Evolutionary conservation across 2,888 invertebrate genomes (phyloP).

Genomic region (Melipona beecheii): DNA sequence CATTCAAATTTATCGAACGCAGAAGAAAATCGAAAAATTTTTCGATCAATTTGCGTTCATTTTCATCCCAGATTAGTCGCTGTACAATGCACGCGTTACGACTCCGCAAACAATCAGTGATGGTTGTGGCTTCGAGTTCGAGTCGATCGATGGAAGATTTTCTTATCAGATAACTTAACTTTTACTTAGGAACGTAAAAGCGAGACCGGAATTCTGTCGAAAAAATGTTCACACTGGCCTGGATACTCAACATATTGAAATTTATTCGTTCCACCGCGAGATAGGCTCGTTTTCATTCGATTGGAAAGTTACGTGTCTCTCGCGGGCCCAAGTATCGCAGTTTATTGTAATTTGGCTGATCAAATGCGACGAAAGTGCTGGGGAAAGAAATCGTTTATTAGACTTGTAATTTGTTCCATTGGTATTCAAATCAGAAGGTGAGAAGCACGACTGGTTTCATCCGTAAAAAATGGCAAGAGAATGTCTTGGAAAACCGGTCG

Average conservation of each 20-base stretch:
- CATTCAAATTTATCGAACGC: not conserved
- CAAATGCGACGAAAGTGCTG: slow-evolving; percentile 2
- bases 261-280: slow-evolving; percentile 27
- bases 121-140: not conserved
- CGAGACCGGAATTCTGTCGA: slow-evolving; percentile 31
- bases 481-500: slow-evolving; percentile 40
- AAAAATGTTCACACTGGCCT: slow-evolving; percentile 3
- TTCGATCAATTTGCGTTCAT: not conserved
- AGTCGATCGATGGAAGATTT: not conserved
- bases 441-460: slow-evolving; percentile 45
- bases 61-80: not conserved
- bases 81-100: not conserved
- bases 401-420: not conserved
- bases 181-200: slow-evolving; percentile 49
- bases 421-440: slow-evolving; percentile 43
- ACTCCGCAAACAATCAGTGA: not conserved
- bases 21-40: not conserved
- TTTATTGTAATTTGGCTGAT: slow-evolving; percentile 23
- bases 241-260: slow-evolving; percentile 27
- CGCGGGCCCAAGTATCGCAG: slow-evolving; percentile 28
- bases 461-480: slow-evolving; percentile 14
- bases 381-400: slow-evolving; percentile 52
- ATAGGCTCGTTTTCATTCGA: slow-evolving; percentile 15
- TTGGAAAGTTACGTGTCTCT: slow-evolving; percentile 21
- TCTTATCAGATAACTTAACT: too few relatives aligned